Evolutionary conservation across 2,113 vertebrate species (phyloP), one percentile per base, ranked within the genome.

Genomic region (Dinomys branickii): DNA sequence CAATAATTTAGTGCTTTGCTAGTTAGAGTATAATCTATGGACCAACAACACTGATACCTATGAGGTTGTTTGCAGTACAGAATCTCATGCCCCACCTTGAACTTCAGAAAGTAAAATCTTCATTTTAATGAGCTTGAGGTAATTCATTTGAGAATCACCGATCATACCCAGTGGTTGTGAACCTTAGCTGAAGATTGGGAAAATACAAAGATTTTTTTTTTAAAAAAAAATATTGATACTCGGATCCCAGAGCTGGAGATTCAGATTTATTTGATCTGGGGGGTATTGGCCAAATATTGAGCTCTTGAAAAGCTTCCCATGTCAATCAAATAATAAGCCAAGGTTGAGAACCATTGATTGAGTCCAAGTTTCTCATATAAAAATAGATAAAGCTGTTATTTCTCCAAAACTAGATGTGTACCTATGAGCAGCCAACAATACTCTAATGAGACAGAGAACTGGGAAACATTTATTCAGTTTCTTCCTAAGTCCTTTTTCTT

Each of bases 311-410:
- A 97, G 30, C 71, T 95, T 69, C 67, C 54, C 69, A 30, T 14
- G 35, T 30, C 71, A 84, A 87, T 94, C 75, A 90, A 85, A 85
- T 85, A 86, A 84, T 67, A 89, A 97, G 59, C 81, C 75, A 85
- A 82, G 81, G 58, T 69, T 88, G 84, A 81, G 52, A 91, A 71
- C 35, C 93, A 93, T 17, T 59, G 63, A 95, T 89, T 58, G 50
- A 52, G 44, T 88, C 17, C 73, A 71, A 54, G 58, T 90, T 94
- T 96, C 91, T 82, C 84, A 59, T 38, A 54, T 59, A 84, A 88
- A 90, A 85, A 92, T n/a, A 96, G 61, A 77, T 65, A 52, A 83
- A 85, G 35, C 12, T 65, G 12, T 44, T 88, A 47, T 58, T 92
- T 92, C 41, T 84, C 28, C 7, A 52, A 93, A 93, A 61, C 26